Evolutionary conservation across 2,888 invertebrate species (phyloP).

Genomic region (Drosophila paucipuncta): DNA sequence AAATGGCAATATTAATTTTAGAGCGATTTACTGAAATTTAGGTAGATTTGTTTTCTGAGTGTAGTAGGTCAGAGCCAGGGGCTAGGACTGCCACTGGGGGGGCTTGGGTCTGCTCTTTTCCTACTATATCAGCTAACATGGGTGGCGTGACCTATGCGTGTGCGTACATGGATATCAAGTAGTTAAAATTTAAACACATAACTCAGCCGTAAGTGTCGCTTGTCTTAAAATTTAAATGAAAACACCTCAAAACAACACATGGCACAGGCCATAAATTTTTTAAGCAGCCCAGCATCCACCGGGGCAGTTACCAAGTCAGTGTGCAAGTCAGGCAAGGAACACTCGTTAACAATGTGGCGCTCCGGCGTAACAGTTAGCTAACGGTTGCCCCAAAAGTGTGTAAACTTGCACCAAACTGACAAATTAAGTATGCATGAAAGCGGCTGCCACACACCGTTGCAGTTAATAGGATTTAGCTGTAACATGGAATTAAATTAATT

Average conservation of each 20-base stretch:
- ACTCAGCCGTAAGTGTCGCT: slow-evolving; percentile 55
- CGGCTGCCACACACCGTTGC: slow-evolving; percentile 44
- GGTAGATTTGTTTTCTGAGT: not conserved
- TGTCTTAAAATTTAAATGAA: slow-evolving; percentile 74
- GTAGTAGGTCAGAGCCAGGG: slow-evolving; percentile 1
- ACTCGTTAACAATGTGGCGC: not conserved
- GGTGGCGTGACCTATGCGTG: slow-evolving; percentile 21
- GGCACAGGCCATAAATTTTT: slow-evolving; percentile 44
- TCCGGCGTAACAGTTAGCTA: slow-evolving; percentile 68
- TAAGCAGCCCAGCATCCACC: slow-evolving; percentile 30
- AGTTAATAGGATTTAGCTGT: slow-evolving; percentile 71
- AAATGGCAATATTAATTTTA: not conserved
- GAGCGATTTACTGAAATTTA: not conserved
- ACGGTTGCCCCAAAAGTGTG: slow-evolving; percentile 54
- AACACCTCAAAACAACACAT: slow-evolving; percentile 49
- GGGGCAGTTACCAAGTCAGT: slow-evolving; percentile 22
- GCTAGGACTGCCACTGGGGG: not conserved
- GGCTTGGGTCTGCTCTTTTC: slow-evolving; percentile 7
- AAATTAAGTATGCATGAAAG: slow-evolving; percentile 77
- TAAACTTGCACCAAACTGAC: slow-evolving; percentile 65
- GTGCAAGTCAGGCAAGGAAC: slow-evolving; percentile 16
- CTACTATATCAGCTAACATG: slow-evolving; percentile 10
- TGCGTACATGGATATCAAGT: slow-evolving; percentile 42
- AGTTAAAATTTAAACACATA: slow-evolving; percentile 73
- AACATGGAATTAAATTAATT: slow-evolving; percentile 75